Percentiles rank a stretch among this genome's conserved stretches.
phyloP scores from a whole-genome alignment of 2,888 invertebrate genomes.

The Drosophila emarginata region DNA sequence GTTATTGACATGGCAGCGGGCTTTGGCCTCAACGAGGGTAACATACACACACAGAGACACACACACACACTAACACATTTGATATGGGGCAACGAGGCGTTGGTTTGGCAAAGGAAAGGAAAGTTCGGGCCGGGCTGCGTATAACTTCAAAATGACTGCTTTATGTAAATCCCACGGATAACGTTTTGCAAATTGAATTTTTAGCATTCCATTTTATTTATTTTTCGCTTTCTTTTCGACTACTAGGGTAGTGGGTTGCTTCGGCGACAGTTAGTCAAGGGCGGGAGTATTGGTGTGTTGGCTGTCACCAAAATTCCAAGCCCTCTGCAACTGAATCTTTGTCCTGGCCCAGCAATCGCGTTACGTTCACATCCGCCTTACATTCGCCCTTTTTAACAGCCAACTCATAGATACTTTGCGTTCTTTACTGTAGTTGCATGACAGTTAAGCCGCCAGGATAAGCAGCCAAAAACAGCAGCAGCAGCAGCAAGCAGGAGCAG shows the following conservation, averaged over 20 bases:
- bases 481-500: constrained; percentile 1
- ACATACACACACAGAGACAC: constrained; percentile 37
- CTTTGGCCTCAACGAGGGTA: constrained; percentile 66
- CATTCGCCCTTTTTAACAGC: constrained; percentile 37
- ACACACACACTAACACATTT: constrained; percentile 20
- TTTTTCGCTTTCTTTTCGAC: constrained; percentile 63
- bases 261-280: background rate
- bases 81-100: constrained; percentile 20
- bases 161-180: constrained; percentile 80
- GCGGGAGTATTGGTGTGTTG: background rate
- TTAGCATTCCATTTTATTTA: constrained; percentile 79
- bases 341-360: constrained; percentile 34
- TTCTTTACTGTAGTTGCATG: constrained; percentile 68
- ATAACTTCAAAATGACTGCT: constrained; percentile 81
- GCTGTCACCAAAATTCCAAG: constrained; percentile 46
- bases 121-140: constrained; percentile 58
- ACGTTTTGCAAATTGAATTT: constrained; percentile 81
- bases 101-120: constrained; percentile 19
- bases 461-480: constrained; percentile 39
- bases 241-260: background rate
- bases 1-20: constrained; percentile 76
- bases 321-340: constrained; percentile 15
- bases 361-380: constrained; percentile 41
- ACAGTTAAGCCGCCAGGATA: constrained; percentile 73
- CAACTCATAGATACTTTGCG: constrained; percentile 66